phyloP scores from a whole-genome alignment of 2,797 vertebrate species.

The Sparus aurata region DNA sequence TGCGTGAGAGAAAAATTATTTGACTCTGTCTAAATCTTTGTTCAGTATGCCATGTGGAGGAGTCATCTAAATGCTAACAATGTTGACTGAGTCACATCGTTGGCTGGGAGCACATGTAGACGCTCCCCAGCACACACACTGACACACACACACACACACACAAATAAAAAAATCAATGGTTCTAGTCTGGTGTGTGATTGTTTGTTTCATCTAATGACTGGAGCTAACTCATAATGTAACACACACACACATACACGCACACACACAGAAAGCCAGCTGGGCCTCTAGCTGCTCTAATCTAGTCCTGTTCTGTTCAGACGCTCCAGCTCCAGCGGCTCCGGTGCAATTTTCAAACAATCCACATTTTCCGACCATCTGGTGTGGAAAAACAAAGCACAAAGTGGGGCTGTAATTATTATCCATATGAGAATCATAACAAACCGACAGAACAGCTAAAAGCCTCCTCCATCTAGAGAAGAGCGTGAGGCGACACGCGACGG shows the following conservation, averaged over 20 bases:
- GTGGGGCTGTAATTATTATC: conserved; percentile 47
- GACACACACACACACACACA: conserved; percentile 2
- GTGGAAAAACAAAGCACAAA: conserved; percentile 22
- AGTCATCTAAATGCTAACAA: conserved; percentile 66
- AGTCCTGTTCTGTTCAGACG: conserved; percentile 41
- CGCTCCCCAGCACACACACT: background rate
- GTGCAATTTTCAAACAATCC: conserved; percentile 50
- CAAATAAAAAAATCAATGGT: conserved; percentile 31
- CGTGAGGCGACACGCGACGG: background rate
- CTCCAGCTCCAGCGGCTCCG: conserved; percentile 33
- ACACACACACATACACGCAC: conserved; percentile 16
- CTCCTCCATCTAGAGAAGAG: conserved; percentile 2
- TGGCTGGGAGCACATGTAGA: conserved; percentile 15
- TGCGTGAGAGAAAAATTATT: conserved; percentile 21
- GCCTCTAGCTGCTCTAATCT: conserved; percentile 20
- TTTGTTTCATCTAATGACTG: conserved; percentile 48
- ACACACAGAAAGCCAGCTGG: conserved; percentile 31
- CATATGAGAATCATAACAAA: conserved; percentile 34
- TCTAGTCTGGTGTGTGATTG: conserved; percentile 36
- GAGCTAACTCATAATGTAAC: conserved; percentile 2
- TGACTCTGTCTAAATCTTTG: conserved; percentile 41
- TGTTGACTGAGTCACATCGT: conserved; percentile 36
- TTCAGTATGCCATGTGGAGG: conserved; percentile 46
- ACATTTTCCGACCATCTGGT: conserved; percentile 59
- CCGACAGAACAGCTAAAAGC: conserved; percentile 25